Evolutionary conservation across 1,140 invertebrate species (phyloP).

Genomic region (Nephila pilipes): DNA sequence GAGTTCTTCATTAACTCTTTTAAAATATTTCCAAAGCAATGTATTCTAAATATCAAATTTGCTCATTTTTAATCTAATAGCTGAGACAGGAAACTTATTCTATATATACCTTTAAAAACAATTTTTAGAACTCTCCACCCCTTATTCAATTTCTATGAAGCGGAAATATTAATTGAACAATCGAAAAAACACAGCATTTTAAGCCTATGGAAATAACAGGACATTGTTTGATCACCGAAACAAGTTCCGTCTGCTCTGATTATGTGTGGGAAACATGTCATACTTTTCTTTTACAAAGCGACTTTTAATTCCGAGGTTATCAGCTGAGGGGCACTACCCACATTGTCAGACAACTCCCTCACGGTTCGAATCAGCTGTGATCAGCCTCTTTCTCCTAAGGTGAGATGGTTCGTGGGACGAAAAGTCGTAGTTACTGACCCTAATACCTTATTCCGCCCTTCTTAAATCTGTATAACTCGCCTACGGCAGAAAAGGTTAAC

Average conservation of each 20-base stretch:
- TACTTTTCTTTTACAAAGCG: neutral
- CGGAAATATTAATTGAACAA: neutral
- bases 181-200: neutral
- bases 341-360: slow-evolving; percentile 3
- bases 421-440: slow-evolving; percentile 29
- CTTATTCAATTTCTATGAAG: neutral
- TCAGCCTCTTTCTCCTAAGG: neutral
- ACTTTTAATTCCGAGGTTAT: slow-evolving; percentile 36
- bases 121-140: neutral
- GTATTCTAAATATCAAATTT: too few relatives aligned
- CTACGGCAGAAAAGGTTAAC: slow-evolving; percentile 29
- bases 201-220: neutral
- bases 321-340: slow-evolving; percentile 18
- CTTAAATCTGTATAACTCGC: slow-evolving; percentile 25
- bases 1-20: too few relatives aligned
- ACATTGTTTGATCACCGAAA: neutral
- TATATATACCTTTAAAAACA: neutral
- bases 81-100: too few relatives aligned
- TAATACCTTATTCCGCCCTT: slow-evolving; percentile 52
- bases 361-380: neutral
- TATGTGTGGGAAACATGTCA: slow-evolving; percentile 16
- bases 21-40: too few relatives aligned
- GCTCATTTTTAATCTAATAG: too few relatives aligned
- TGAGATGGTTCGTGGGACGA: slow-evolving; percentile 32
- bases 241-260: slow-evolving; percentile 7